Evolutionary conservation across 2,797 vertebrate genomes (phyloP).

Genomic region (Periparus ater): DNA sequence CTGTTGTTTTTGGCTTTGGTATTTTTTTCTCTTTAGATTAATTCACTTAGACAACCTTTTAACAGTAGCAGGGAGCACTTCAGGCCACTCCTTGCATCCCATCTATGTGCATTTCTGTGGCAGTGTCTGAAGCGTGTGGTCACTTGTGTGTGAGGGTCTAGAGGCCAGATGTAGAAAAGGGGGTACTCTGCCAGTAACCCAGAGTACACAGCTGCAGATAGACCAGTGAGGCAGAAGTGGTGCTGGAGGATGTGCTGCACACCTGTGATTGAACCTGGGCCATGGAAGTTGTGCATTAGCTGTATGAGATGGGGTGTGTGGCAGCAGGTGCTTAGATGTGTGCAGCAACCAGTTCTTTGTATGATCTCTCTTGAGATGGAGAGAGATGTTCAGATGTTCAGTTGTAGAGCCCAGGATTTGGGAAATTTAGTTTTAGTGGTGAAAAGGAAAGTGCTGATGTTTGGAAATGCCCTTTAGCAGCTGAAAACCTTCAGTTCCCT

Average conservation of each 20-base stretch:
- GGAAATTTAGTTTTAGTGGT: neutral
- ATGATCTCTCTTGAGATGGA: neutral
- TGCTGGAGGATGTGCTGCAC: neutral
- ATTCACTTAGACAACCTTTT: neutral
- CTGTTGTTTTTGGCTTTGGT: no score
- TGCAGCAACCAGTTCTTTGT: neutral
- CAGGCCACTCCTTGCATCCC: rapidly evolving
- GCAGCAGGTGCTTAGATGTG: neutral
- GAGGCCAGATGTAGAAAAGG: neutral
- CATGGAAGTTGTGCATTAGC: neutral
- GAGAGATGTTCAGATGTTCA: neutral
- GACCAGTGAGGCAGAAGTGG: neutral
- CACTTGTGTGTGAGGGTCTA: neutral
- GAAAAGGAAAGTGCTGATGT: neutral
- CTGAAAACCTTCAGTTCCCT: neutral
- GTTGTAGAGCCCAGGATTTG: neutral
- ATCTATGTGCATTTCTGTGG: neutral
- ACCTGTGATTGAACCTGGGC: neutral
- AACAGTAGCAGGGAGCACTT: neutral
- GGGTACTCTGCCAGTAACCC: no score
- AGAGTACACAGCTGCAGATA: rapidly evolving
- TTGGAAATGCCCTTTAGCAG: neutral
- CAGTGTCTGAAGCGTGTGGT: neutral
- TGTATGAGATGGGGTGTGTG: neutral
- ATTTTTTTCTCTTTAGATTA: neutral